A percentile compares a stretch with the other conserved stretches of the same genome.
Evolutionary conservation across 2,113 vertebrate species (phyloP).

Genomic region (Mystacornis crossleyi): DNA sequence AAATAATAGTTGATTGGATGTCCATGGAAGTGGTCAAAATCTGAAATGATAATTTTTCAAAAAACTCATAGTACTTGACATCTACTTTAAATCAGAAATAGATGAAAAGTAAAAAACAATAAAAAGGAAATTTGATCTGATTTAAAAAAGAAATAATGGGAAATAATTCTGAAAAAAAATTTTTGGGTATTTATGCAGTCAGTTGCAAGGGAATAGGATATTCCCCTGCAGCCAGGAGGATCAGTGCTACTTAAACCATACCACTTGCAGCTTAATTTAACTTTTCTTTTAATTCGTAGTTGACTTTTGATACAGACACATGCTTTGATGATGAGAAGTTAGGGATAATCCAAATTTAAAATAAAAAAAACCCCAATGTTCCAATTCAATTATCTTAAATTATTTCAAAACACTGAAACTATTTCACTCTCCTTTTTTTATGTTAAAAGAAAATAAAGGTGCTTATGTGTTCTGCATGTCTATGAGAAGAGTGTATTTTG

Average conservation of each 20-base stretch:
- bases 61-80: accelerated
- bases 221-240: neutral
- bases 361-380: accelerated
- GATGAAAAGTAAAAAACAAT: neutral
- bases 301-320: neutral
- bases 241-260: neutral
- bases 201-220: neutral
- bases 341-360: neutral
- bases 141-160: neutral
- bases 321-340: neutral
- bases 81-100: neutral
- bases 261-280: neutral
- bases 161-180: neutral
- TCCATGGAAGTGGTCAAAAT: neutral
- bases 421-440: neutral
- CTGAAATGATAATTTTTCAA: accelerated
- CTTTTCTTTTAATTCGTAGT: neutral
- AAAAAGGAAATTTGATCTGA: neutral
- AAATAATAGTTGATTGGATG: neutral
- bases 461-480: neutral
- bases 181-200: neutral
- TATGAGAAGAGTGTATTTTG: neutral
- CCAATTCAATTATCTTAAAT: neutral
- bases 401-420: neutral
- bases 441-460: neutral